Percentiles rank a stretch among this genome's conserved stretches.
Conservation (phyloP, 2,888 invertebrate species). For the Itoplectis maculator region DNA sequence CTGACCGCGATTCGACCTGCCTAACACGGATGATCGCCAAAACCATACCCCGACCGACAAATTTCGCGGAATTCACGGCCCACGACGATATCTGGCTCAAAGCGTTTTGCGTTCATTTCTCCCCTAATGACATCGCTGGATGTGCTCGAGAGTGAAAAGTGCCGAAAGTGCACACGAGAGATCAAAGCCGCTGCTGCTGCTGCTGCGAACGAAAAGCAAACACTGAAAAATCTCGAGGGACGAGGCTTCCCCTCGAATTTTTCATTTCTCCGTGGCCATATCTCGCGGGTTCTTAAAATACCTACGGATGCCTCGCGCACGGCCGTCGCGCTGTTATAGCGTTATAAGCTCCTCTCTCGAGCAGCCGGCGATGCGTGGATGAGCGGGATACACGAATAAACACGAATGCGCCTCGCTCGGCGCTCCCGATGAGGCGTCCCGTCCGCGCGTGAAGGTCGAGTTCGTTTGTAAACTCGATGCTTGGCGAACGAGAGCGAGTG, state of each 20-base stretch:
- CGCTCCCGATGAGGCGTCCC: slow-evolving; percentile 57
- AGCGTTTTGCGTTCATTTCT: background rate
- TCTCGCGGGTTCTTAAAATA: slow-evolving; percentile 51
- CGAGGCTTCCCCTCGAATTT: slow-evolving; percentile 18
- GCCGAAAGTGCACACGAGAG: background rate
- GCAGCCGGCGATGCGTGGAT: slow-evolving; percentile 41
- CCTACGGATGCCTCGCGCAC: background rate
- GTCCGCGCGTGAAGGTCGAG: slow-evolving; percentile 47
- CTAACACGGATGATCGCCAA: too few species aligned
- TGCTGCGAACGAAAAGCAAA: slow-evolving; percentile 4
- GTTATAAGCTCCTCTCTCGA: slow-evolving; percentile 1
- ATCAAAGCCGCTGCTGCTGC: slow-evolving; percentile 36
- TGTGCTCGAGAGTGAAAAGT: background rate
- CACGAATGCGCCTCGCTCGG: slow-evolving; percentile 22
- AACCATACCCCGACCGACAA: too few species aligned
- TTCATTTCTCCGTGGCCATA: slow-evolving; percentile 29
- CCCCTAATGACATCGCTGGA: background rate
- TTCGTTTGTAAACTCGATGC: slow-evolving; percentile 34
- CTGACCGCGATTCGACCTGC: too few species aligned
- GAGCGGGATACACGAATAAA: background rate
- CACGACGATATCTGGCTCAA: too few species aligned
- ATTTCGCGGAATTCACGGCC: too few species aligned
- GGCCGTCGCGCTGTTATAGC: too few species aligned
- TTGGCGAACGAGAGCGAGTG: slow-evolving; percentile 11
- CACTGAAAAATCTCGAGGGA: slow-evolving; percentile 23